These are phyloP conservation scores for Romanogobio albipinnatus DNA, from an alignment of 2,113 vertebrate species.

Conservation along the genomic window DNA sequence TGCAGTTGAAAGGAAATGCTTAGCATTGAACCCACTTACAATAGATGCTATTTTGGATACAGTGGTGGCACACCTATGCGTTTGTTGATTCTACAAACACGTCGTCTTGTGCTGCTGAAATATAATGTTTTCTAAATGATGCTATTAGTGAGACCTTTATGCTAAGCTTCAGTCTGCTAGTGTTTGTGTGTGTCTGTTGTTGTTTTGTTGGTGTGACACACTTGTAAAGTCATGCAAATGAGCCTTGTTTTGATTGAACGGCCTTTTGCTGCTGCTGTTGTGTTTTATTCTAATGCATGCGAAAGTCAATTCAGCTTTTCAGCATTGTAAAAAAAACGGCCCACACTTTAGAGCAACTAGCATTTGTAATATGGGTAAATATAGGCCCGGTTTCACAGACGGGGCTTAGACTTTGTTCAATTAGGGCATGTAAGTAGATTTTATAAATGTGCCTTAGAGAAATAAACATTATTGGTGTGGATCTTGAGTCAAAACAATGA, in stretches of 20 bases:
- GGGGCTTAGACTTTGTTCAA: too few species aligned
- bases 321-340: background rate
- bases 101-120: slow-evolving; percentile 9
- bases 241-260: background rate
- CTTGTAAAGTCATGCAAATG: slow-evolving; percentile 38
- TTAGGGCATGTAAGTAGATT: too few species aligned
- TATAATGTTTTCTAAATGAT: background rate
- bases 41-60: slow-evolving; percentile 27
- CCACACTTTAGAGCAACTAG: background rate
- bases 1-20: background rate
- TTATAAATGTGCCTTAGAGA: too few species aligned
- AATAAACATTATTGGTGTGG: too few species aligned
- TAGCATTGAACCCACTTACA: background rate
- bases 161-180: background rate
- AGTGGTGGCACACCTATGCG: slow-evolving; percentile 11
- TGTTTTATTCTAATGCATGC: slow-evolving; percentile 9
- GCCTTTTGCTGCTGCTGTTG: background rate
- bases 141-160: background rate
- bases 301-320: background rate
- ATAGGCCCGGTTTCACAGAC: too few species aligned
- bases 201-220: slow-evolving; percentile 33
- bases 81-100: slow-evolving; percentile 37
- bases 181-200: slow-evolving; percentile 38
- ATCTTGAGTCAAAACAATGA: too few species aligned
- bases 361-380: background rate